Evolutionary conservation across 2,888 invertebrate species (phyloP).

Genomic region (Microctonus hyperodae): DNA sequence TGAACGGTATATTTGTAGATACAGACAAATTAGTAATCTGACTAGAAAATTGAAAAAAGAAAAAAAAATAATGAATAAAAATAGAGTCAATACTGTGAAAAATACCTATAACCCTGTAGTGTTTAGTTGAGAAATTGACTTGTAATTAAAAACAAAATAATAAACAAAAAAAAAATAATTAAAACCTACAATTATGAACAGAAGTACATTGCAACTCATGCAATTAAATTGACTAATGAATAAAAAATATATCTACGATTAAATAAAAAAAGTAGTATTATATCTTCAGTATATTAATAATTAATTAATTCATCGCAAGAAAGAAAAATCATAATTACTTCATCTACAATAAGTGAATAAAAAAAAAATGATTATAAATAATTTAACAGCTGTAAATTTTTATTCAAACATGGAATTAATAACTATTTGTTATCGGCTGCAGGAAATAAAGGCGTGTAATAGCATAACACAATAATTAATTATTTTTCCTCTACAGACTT

Average conservation of each 20-base stretch:
- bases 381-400: not conserved
- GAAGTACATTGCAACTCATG: slow-evolving; percentile 49
- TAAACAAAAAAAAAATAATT: slow-evolving; percentile 38
- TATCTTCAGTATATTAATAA: slow-evolving; percentile 13
- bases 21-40: slow-evolving; percentile 56
- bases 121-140: slow-evolving; percentile 50
- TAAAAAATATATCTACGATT: not conserved
- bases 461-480: not conserved
- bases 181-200: not conserved
- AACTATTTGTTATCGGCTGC: not conserved
- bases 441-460: not conserved
- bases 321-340: slow-evolving; percentile 15
- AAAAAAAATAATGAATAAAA: slow-evolving; percentile 34
- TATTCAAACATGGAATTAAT: not conserved
- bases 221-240: slow-evolving; percentile 48
- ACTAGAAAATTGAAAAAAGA: slow-evolving; percentile 42
- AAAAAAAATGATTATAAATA: not conserved
- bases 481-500: not conserved
- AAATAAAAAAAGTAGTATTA: not conserved
- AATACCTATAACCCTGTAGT: slow-evolving; percentile 56
- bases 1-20: slow-evolving; percentile 60
- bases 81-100: slow-evolving; percentile 61
- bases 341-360: not conserved
- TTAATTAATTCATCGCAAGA: slow-evolving; percentile 20
- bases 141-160: slow-evolving; percentile 57